Base-by-base conservation (phyloP, 35 echinoderm and acorn worm genomes). In the Chiridota heheva region DNA sequence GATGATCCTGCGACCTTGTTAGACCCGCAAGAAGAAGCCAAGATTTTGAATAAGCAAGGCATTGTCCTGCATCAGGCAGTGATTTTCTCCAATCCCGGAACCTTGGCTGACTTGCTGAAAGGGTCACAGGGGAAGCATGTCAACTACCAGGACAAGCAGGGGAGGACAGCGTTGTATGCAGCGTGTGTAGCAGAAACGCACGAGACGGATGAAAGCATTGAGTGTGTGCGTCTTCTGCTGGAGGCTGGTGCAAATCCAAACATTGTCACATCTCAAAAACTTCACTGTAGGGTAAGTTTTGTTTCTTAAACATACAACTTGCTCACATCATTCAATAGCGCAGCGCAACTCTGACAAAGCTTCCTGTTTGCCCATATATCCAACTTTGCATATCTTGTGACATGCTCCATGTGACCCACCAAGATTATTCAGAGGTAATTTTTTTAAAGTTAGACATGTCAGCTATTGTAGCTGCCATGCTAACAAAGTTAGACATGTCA, bases 191-290 rank as follows among this genome's bases (percentile, higher is more conserved):
- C 71, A 1, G 90, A 93, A 49, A 58, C 65, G 0, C 28, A 58
- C 32, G 90, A 88, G 85, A 83, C 66, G 24, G 85, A 87, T 39
- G 90, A 84, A 70, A 93, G 90, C 35, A 70, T 90, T 25, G 82
- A 86, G 39, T 90, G 86, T 58, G 68, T 96, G 2, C 56, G 73
- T 31, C 47, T 90, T 20, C 70, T 96, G 4, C 67, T 96, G 27
- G 87, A 96, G 36, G 68, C 92, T 4, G 92, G 87, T 4, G 92
- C 92, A 0, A 82, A 96, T 49, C 86, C 92, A 2, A 96, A 96
- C 63, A 89, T 96, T 34, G 58, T 67, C 12, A 76, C 92, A 5
- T 76, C 42, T 17, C 60, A 74, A 36, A 63, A 73, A 36, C 90
- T 81, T 53, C 67, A 84, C 15, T 69, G 38, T 49, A 83, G 87